Evolutionary conservation across 2,797 vertebrate species (phyloP).

Genomic region (Parambassis ranga): DNA sequence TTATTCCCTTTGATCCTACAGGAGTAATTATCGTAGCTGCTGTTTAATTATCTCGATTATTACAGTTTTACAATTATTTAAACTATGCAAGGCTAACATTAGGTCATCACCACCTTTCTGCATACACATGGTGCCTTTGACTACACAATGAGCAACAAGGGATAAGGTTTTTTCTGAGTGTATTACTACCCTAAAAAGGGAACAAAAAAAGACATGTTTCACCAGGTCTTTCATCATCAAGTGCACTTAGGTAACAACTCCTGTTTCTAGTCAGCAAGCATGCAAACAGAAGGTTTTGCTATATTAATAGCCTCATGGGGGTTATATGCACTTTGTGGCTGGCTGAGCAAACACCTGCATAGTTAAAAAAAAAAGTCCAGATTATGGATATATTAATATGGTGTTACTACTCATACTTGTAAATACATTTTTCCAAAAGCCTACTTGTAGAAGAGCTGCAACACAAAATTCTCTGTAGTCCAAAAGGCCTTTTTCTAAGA

Average conservation of each 20-base stretch:
- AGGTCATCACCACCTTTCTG: neutral
- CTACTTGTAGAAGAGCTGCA: too few relatives aligned
- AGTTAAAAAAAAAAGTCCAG: too few relatives aligned
- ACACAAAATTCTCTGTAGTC: too few relatives aligned
- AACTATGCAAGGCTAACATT: neutral
- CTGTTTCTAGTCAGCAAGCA: neutral
- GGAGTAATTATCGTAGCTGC: slow-evolving; percentile 35
- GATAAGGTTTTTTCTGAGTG: too few relatives aligned
- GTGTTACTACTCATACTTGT: neutral
- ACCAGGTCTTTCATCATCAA: neutral
- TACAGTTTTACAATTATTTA: neutral
- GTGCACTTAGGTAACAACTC: neutral
- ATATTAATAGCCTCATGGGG: neutral
- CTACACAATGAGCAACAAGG: too few relatives aligned
- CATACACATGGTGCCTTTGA: too few relatives aligned
- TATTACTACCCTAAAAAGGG: too few relatives aligned
- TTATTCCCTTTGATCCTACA: slow-evolving; percentile 21
- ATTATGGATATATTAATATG: too few relatives aligned
- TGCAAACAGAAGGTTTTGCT: neutral
- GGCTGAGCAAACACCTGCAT: neutral
- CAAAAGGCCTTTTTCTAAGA: too few relatives aligned
- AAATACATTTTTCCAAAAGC: neutral
- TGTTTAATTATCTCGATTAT: slow-evolving; percentile 16
- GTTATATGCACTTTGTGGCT: neutral
- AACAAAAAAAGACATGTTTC: neutral